Percentiles rank a stretch among this genome's conserved stretches.
These are phyloP conservation scores for Danionella dracula DNA, from an alignment of 2,797 vertebrate genomes.

Conservation along the genomic window DNA sequence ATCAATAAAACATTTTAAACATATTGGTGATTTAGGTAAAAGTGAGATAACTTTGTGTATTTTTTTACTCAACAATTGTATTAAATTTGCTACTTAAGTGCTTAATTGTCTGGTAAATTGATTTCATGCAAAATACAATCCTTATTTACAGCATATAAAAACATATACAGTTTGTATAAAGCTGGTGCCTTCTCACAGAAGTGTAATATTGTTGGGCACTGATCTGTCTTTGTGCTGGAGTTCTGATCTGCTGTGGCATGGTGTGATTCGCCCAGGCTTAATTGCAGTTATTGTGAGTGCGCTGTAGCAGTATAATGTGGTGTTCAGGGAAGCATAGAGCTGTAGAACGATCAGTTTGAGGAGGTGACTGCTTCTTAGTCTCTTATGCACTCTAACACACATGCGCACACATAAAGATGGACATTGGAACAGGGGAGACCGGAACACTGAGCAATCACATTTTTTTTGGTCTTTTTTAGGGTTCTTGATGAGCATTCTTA, in stretches of 20 bases:
- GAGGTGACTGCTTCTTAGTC: constrained; percentile 26
- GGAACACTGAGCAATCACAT: background rate
- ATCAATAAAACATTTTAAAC: too few species aligned
- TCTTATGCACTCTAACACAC: background rate
- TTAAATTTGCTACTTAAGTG: too few species aligned
- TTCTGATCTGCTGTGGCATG: constrained; percentile 47
- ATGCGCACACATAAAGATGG: background rate
- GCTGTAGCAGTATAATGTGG: constrained; percentile 42
- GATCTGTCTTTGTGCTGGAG: constrained; percentile 34
- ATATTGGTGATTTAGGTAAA: too few species aligned
- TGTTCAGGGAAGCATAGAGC: constrained; percentile 31
- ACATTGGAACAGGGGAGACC: constrained; percentile 8
- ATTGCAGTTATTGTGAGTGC: constrained; percentile 49
- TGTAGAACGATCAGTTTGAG: constrained; percentile 26
- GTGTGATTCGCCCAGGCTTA: constrained; percentile 60
- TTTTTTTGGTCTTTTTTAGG: too few species aligned
- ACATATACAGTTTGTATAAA: too few species aligned
- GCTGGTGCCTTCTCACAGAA: background rate
- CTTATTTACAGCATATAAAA: too few species aligned
- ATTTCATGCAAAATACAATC: too few species aligned
- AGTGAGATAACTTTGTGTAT: too few species aligned
- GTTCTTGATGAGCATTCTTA: too few species aligned
- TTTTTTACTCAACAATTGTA: too few species aligned
- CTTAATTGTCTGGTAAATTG: too few species aligned
- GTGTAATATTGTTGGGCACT: constrained; percentile 5